Evolutionary conservation across 1,140 invertebrate genomes (phyloP).

Genomic region (Drosophila ficusphila): DNA sequence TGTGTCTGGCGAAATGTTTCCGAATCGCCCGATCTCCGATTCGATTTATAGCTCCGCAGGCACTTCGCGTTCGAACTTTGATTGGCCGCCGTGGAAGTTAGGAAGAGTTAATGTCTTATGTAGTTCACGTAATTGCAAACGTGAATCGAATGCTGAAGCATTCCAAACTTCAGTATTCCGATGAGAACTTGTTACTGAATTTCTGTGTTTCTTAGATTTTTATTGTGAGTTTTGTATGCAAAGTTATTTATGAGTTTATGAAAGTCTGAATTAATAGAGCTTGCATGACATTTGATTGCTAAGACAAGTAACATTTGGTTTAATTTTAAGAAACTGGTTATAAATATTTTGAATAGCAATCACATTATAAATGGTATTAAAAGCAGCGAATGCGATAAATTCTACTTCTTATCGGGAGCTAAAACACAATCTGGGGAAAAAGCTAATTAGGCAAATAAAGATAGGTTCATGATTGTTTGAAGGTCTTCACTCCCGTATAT

Average conservation of each 20-base stretch:
- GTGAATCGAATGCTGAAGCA: constrained; percentile 11
- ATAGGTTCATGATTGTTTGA: too few relatives aligned
- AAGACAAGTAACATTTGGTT: not conserved
- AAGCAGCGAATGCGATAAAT: not conserved
- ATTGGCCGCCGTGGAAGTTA: not conserved
- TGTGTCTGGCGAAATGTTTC: constrained; percentile 7
- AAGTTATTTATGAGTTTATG: not conserved
- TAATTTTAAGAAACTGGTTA: not conserved
- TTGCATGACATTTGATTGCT: not conserved
- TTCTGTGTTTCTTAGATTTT: not conserved
- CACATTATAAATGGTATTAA: not conserved
- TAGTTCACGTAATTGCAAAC: constrained; percentile 24
- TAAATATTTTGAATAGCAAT: not conserved
- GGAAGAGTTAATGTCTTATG: constrained; percentile 3
- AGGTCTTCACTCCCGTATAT: too few relatives aligned
- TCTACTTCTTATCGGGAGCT: not conserved
- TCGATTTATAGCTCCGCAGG: constrained; percentile 18
- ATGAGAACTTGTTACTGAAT: not conserved
- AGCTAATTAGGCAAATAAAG: not conserved
- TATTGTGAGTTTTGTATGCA: not conserved
- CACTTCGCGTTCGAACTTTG: not conserved
- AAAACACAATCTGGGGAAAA: not conserved
- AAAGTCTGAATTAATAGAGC: not conserved
- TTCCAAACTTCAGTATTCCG: constrained; percentile 1
- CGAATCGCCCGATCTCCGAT: not conserved